Evolutionary conservation across 2,113 vertebrate genomes (phyloP), one percentile per base, ranked within the genome.

Genomic region (Laterallus jamaicensis): DNA sequence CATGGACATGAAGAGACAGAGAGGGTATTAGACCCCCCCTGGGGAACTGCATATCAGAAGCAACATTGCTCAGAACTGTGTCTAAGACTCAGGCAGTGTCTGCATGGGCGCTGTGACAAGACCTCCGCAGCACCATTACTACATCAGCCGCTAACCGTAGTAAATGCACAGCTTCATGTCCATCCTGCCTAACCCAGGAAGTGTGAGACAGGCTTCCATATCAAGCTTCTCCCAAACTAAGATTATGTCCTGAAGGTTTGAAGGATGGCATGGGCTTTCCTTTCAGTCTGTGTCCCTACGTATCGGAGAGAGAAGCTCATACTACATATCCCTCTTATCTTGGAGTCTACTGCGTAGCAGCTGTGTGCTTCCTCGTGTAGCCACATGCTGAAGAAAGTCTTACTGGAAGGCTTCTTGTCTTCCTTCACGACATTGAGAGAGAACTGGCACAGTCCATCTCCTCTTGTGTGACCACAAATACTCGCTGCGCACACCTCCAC

Each of bases 401-500:
- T 94, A 50, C 32, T 42, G 22, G 64, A 81, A 54, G 31, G 20
- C 25, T 42, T 56, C 44, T 47, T 52, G 5, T 69, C 55, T 84
- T 78, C 21, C 21, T 12, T n/a, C 19, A 12, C 35, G 4, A 0
- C 2, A 0, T 49, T 70, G 54, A 42, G 62, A 68, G 40, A 25
- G 24, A 37, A n/a, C 31, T 59, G 37, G 15, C 31, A 31, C 9
- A 63, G 13, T 32, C n/a, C 21, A 5, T 17, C n/a, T 81, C 31
- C 17, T 87, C 10, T 55, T 75, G 11, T 0, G 1, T 37, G 37
- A 11, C 21, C 49, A 56, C 22, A 89, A 81, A 25, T 50, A 55
- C 13, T 52, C 4, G 0, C 31, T 82, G 11, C 24, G 11, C 32
- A 29, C 11, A 24, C 10, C 28, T 68, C 25, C 29, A 0, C 37